Evolutionary conservation across 2,888 invertebrate species (phyloP), one percentile per base, ranked within the genome.

Genomic region (Cheiracanthium punctorium): DNA sequence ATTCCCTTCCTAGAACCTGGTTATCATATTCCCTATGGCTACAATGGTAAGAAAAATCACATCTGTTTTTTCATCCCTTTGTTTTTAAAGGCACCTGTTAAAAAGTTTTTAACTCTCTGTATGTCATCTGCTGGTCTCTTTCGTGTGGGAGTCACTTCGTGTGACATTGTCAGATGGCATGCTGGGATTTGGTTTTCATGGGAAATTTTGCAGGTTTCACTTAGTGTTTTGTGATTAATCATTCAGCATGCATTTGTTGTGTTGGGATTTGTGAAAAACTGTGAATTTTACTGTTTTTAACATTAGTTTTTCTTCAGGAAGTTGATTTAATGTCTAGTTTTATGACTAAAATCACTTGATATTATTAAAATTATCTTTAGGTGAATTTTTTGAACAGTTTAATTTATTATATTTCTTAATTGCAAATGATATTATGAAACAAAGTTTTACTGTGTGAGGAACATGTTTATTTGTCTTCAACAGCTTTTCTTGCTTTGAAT

Each of bases 1-100:
- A 86, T 88, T 37, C 82, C 88, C 14, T 88, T 80, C 37, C 37
- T 88, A 58, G 88, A 88, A 41, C 82, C 88, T 43, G 84, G 80
- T 64, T 88, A 88, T 37, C 88, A 88, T 37, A 85, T 88, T 32
- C 85, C 88, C 8, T 88, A 88, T 79, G 81, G 85, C 20, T 88
- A 88, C 71, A 72, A 82, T 52, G 88, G 88, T 88, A 79, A 86
- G 88, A 58, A 58, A 58, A 24, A 1, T 58, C 24, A 5, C 12
- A 24, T 58, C 24, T 58, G 24, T 24, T 20, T 58, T 58, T 58
- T n/a, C n/a, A n/a, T n/a, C n/a, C n/a, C n/a, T n/a, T n/a, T n/a
- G n/a, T 58, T 58, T 58, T 58, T 24, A 58, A 58, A 24, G 5
- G 58, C 58, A 58, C 24, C 58, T 58, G 58, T 58, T 58, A 2